Base-by-base conservation (phyloP, 2,113 vertebrate species). In the Alexandromys fortis region DNA sequence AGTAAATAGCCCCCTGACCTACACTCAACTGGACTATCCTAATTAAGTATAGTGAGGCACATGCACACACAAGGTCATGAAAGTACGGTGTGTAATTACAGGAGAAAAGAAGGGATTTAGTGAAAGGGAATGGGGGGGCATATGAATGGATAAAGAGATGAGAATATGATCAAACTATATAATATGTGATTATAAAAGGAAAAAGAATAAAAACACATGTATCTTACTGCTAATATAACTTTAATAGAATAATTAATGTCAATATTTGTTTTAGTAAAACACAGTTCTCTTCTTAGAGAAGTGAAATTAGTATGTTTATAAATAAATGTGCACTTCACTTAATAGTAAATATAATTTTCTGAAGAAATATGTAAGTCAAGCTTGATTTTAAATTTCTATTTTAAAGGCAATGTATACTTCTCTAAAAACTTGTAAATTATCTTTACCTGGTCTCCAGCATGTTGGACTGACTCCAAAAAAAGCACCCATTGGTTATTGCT, bases 371-470 rank as follows among this genome's bases (percentile, higher is more conserved):
- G 1, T 65, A 91, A 30, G 79, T 58, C 28, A 95, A 79, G 58
- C 7, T 85, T 92, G n/a, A 92, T 65, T 22, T 78, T 55, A 87
- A 85, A 82, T 47, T 61, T 86, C 17, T 81, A 58, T 88, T 78
- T 17, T 19, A 79, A 95, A 96, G 16, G 11, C 4, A 92, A 78
- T 86, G 38, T 81, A 16, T 26, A 75, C n/a, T 26, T 12, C 16
- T 24, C 82, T 58, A 96, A 26, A 81, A 42, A 49, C 21, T 19
- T 68, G 21, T 78, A 10, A 38, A 21, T 47, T 90, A 63, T 81
- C 68, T 95, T 92, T 94, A 92, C 67, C 78, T 91, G 55, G 33
- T 91, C 88, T 98, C 28, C 42, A 94, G 30, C 87, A 7, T 24
- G 9, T 0, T 85, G 33, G 42, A 67, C 82, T 94, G 79, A 87